Evolutionary conservation across 2,797 vertebrate species (phyloP), one percentile per base, ranked within the genome.

Genomic region (Aulostomus chinensis): DNA sequence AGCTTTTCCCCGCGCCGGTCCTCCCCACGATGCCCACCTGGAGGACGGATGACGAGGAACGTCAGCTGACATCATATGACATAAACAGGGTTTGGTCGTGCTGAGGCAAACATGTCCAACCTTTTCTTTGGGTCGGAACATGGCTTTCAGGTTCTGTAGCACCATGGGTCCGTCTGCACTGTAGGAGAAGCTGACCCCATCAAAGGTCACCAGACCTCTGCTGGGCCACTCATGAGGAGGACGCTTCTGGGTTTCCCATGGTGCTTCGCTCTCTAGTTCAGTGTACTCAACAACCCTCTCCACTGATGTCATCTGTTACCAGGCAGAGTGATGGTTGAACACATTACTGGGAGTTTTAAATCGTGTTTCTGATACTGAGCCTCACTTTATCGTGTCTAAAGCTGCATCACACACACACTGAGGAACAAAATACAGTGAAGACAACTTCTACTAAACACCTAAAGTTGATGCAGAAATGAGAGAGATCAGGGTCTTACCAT

Each of bases 251-350:
- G 87, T 94, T 67, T 95, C 93, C 96, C 96, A 99, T 5, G 94
- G 85, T 1, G 95, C 95, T 85, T 99, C 97, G 9, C 90, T 94
- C 67, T 97, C 92, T 35, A 99, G 90, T 9, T 96, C 79, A 0
- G 94, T 94, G 55, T 98, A 99, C 51, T 98, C 96, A 43, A 95
- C 86, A 56, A 98, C 94, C 58, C 96, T 85, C 85, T 99, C 96
- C 38, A 96, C 96, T 0, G 96, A 98, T 2, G 95, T 98, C 97
- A 99, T 91, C 89, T 89, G 30, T 26, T 7, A 26, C 1, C 15
- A 8, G 17, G 33, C 9, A n/a, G n/a, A n/a, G n/a, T n/a, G n/a
- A n/a, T n/a, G n/a, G n/a, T n/a, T n/a, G n/a, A n/a, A n/a, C n/a
- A n/a, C n/a, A n/a, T n/a, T n/a, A n/a, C n/a, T n/a, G n/a, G n/a